These are phyloP conservation scores for Chanos chanos DNA, from an alignment of 2,797 vertebrate species.

Conservation along the genomic window DNA sequence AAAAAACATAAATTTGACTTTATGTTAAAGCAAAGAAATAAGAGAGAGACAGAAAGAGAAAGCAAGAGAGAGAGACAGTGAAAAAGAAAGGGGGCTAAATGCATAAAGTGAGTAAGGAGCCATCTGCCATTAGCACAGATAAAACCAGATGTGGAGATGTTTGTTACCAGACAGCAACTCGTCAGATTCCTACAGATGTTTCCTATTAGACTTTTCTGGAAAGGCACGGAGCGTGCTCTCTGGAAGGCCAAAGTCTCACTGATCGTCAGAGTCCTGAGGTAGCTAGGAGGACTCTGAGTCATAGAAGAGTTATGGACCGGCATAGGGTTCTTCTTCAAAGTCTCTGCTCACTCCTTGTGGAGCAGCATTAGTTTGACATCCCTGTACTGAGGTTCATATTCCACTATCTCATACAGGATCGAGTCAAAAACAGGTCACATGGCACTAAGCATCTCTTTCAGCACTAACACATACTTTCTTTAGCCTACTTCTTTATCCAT, in stretches of 20 bases:
- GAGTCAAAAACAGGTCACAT: no score
- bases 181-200: slow-evolving; percentile 68
- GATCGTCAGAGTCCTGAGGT: slow-evolving; percentile 34
- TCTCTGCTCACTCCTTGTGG: no score
- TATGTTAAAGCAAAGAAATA: no score
- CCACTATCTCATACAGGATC: no score
- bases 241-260: slow-evolving; percentile 33
- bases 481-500: no score
- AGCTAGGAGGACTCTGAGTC: slow-evolving; percentile 34
- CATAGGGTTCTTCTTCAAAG: no score
- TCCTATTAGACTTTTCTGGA: slow-evolving; percentile 52
- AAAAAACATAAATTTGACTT: no score
- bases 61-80: not conserved
- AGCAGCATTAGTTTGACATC: no score
- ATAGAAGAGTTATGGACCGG: no score
- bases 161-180: slow-evolving; percentile 59
- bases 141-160: slow-evolving; percentile 64
- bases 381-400: no score
- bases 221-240: slow-evolving; percentile 39
- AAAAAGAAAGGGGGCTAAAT: not conserved
- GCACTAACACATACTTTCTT: no score
- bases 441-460: no score
- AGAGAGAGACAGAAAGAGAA: not conserved
- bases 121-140: slow-evolving; percentile 49
- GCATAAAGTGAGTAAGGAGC: not conserved